These are phyloP conservation scores for Platycnemis pennipes DNA, from an alignment of 2,888 invertebrate species.

Conservation along the genomic window DNA sequence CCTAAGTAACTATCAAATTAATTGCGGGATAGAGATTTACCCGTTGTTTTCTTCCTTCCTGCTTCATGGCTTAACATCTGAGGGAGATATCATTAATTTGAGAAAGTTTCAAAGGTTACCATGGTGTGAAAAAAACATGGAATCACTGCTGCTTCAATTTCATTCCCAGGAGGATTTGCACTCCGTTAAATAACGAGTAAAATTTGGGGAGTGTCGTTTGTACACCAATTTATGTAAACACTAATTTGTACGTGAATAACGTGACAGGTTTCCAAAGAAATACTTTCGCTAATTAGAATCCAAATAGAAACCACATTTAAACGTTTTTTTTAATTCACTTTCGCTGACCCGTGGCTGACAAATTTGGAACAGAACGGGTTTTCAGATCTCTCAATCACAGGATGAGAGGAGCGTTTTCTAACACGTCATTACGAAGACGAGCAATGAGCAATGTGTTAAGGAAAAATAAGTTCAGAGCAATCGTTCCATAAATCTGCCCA, in stretches of 20 bases:
- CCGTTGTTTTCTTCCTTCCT: no score
- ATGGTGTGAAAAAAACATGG: neutral
- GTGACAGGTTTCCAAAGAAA: neutral
- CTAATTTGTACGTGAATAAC: neutral
- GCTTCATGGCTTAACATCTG: no score
- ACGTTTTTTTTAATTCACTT: neutral
- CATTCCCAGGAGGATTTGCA: neutral
- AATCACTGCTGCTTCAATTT: neutral
- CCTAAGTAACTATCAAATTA: no score
- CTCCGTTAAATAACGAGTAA: neutral
- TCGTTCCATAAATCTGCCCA: neutral
- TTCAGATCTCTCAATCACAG: neutral
- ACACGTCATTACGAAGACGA: neutral
- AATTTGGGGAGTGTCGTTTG: neutral
- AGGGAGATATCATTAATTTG: neutral
- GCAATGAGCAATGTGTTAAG: neutral
- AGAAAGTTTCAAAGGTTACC: neutral
- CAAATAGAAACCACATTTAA: neutral
- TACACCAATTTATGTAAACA: neutral
- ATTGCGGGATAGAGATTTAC: no score
- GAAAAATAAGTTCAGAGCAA: neutral
- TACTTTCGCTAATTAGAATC: neutral
- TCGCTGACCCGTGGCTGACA: neutral
- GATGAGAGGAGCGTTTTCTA: neutral
- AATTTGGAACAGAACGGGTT: slow-evolving; percentile 16